Conservation (phyloP, 2,113 vertebrate genomes). For the Sciurus niger region DNA sequence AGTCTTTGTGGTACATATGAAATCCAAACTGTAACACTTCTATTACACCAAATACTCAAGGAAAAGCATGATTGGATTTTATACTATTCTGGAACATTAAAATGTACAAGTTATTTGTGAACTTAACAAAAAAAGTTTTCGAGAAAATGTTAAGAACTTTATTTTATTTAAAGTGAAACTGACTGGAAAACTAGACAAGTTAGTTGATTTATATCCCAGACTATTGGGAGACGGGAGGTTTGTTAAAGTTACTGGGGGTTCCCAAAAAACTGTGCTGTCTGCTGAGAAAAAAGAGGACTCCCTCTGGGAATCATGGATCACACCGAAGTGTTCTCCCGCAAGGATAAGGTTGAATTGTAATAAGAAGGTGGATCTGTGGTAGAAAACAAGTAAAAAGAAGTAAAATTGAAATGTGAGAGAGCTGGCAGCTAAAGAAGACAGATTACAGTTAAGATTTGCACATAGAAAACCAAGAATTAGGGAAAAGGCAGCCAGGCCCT, state of each 20-base stretch:
- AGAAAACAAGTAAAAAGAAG: neutral
- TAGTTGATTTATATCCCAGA: neutral
- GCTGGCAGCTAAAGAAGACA: neutral
- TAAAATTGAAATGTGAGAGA: neutral
- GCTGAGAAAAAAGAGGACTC: neutral
- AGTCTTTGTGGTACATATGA: too few relatives aligned
- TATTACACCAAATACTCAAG: neutral
- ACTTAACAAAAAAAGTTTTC: neutral
- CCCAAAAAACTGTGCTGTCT: neutral
- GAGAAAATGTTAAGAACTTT: neutral
- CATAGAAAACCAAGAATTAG: neutral
- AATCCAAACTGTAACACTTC: too few relatives aligned
- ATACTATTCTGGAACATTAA: neutral
- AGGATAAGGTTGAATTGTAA: neutral
- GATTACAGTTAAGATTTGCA: neutral
- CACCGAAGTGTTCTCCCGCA: neutral
- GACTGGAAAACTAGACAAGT: neutral
- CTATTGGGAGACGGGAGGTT: neutral
- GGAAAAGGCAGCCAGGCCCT: neutral
- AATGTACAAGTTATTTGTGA: neutral
- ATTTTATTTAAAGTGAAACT: neutral
- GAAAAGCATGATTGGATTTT: neutral
- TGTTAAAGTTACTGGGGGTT: neutral
- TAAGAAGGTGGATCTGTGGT: neutral
- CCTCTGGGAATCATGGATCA: neutral